phyloP scores from a whole-genome alignment of 2,113 vertebrate species.

The Sisor rabdophorus region DNA sequence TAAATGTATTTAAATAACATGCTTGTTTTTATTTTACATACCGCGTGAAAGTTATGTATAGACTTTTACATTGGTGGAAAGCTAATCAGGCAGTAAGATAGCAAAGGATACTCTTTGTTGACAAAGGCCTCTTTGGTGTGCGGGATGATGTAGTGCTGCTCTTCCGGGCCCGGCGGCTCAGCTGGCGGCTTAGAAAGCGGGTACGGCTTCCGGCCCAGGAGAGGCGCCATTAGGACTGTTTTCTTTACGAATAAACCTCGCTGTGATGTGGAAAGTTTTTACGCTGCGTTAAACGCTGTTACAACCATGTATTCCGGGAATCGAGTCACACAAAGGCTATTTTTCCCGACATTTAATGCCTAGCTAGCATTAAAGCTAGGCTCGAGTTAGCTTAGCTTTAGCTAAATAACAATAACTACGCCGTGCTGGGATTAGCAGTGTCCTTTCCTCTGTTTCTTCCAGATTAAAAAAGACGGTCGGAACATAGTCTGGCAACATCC shows the following conservation, averaged over 20 bases:
- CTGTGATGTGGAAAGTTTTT: neutral
- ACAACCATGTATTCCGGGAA: slow-evolving; percentile 55
- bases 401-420: slow-evolving; percentile 65
- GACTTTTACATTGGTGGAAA: neutral
- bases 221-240: slow-evolving; percentile 79
- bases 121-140: slow-evolving; percentile 94
- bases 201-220: slow-evolving; percentile 92
- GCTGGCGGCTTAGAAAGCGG: slow-evolving; percentile 83
- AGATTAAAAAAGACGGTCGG: neutral
- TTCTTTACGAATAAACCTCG: slow-evolving; percentile 15
- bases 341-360: slow-evolving; percentile 55
- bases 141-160: slow-evolving; percentile 82
- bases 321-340: slow-evolving; percentile 36
- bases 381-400: slow-evolving; percentile 49
- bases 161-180: slow-evolving; percentile 75
- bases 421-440: slow-evolving; percentile 45
- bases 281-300: slow-evolving; percentile 7
- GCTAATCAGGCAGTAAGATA: neutral
- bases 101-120: slow-evolving; percentile 92
- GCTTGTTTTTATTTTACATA: neutral
- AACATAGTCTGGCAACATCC: slow-evolving; percentile 42
- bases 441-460: slow-evolving; percentile 55
- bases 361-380: slow-evolving; percentile 49
- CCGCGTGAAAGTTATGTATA: neutral
- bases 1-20: neutral